phyloP scores from a whole-genome alignment of 2,797 vertebrate species.

The Anas georgica region DNA sequence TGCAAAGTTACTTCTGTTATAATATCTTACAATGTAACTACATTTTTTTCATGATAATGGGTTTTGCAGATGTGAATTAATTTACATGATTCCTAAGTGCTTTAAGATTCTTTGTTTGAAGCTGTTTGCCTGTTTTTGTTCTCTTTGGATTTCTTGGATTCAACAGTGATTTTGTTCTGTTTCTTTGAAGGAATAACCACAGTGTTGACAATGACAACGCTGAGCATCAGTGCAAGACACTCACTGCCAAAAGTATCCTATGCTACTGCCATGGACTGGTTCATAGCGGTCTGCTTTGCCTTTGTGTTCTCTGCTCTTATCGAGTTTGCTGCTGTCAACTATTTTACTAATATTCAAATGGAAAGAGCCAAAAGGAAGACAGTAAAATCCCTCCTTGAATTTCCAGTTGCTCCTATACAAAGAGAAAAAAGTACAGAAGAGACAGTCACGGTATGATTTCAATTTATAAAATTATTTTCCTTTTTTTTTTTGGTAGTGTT shows the following conservation, averaged over 20 bases:
- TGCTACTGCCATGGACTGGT: conserved; percentile 99
- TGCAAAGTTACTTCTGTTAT: not conserved
- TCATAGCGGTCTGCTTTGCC: conserved; percentile 97
- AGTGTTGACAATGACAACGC: conserved; percentile 96
- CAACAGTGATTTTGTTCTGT: conserved; percentile 11
- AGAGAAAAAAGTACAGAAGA: conserved; percentile 82
- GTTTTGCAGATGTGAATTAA: not conserved
- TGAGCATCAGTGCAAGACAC: conserved; percentile 97
- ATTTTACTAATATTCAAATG: conserved; percentile 92
- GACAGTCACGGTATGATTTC: conserved; percentile 81
- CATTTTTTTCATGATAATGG: not conserved
- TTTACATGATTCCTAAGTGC: not conserved
- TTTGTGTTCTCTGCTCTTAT: conserved; percentile 99
- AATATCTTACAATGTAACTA: not conserved
- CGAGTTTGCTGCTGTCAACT: conserved; percentile 98
- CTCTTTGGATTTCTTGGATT: not conserved
- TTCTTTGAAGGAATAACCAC: conserved; percentile 91
- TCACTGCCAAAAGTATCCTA: conserved; percentile 98
- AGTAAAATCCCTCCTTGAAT: conserved; percentile 82
- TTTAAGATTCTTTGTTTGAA: not conserved
- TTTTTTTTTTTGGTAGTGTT: not conserved
- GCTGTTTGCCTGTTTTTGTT: not conserved
- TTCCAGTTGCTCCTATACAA: conserved; percentile 80
- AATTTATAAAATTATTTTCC: not conserved
- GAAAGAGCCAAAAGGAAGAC: conserved; percentile 91